Evolutionary conservation across 2,113 vertebrate species (phyloP), one percentile per base, ranked within the genome.

Genomic region (Macrotus californicus): DNA sequence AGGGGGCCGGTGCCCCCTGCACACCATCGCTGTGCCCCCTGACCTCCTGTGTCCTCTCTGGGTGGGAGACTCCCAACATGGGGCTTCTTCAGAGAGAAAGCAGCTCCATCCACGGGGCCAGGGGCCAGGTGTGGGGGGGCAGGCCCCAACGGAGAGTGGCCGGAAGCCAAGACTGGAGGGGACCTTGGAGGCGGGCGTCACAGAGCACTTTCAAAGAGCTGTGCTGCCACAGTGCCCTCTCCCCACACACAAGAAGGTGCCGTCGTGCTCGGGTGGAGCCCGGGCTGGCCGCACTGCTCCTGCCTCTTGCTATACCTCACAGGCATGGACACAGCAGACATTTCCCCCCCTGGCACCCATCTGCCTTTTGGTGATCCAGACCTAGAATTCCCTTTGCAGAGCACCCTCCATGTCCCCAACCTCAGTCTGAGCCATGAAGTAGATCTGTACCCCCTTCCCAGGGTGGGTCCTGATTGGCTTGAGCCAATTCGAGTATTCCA

Each of bases 171-270:
- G 75, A 18, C 26, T 10, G n/a, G 19, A 39, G 73, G 76, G 64
- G 61, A 3, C 19, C 9, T 0, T 15, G n/a, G 7, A 50, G 34
- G 6, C 1, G 12, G 61, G 56, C 29, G 41, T 52, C 12, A 1
- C 73, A n/a, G 54, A 46, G 79, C 67, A 43, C 24, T 36, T 48
- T n/a, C 64, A 3, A 19, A 43, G 81, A 79, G 46, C 11, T 0
- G 3, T 14, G 34, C 73, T 64, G 22, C 52, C n/a, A 29, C 2
- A 6, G 11, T 0, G 1, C 22, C 43, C 31, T 41, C 41, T 70
- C 11, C 7, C 34, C 0, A 0, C 2, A 9, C 3, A 16, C 39
- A 21, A 10, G 29, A 19, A 36, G 83, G 5, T 34, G 29, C 31
- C 7, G 13, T 5, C 1, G 59, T 8, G 14, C 77, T 26, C 16